Percentiles rank a stretch among this genome's conserved stretches.
Evolutionary conservation across 2,888 invertebrate species (phyloP).

Genomic region (Xestia ashworthii): DNA sequence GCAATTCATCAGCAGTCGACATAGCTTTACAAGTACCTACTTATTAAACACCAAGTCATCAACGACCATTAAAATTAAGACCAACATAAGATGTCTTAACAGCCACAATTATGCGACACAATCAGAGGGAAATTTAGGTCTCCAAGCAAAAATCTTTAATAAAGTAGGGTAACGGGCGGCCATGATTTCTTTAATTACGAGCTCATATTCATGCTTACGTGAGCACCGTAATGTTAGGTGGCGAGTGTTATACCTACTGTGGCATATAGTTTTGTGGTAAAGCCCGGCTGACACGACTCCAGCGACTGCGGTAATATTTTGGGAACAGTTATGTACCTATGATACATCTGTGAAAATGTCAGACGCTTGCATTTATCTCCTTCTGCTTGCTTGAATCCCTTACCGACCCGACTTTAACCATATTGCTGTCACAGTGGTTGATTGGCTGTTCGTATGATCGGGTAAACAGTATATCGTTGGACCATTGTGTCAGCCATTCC

Average conservation of each 20-base stretch:
- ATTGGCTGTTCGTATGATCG: too few relatives aligned
- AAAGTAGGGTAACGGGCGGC: slow-evolving; percentile 46
- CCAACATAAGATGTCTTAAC: slow-evolving; percentile 1
- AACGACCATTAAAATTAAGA: slow-evolving; percentile 13
- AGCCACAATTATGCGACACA: slow-evolving; percentile 19
- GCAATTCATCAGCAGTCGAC: neutral
- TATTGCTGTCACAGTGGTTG: neutral
- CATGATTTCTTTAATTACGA: slow-evolving; percentile 61
- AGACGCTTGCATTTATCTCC: neutral
- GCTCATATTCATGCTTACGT: slow-evolving; percentile 59
- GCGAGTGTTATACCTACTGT: slow-evolving; percentile 62
- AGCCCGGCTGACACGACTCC: slow-evolving; percentile 20
- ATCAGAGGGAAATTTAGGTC: slow-evolving; percentile 36
- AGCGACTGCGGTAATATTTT: neutral
- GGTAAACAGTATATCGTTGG: neutral
- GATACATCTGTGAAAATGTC: neutral
- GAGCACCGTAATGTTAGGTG: slow-evolving; percentile 57
- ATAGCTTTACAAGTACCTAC: neutral
- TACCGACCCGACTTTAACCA: too few relatives aligned
- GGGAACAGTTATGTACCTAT: neutral
- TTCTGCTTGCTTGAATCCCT: neutral
- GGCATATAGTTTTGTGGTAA: slow-evolving; percentile 68
- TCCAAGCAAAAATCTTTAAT: slow-evolving; percentile 34
- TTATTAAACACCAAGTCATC: slow-evolving; percentile 3
- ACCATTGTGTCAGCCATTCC: neutral